These are phyloP conservation scores for Amphiprion ocellaris DNA, from an alignment of 2,113 vertebrate species.

Conservation along the genomic window DNA sequence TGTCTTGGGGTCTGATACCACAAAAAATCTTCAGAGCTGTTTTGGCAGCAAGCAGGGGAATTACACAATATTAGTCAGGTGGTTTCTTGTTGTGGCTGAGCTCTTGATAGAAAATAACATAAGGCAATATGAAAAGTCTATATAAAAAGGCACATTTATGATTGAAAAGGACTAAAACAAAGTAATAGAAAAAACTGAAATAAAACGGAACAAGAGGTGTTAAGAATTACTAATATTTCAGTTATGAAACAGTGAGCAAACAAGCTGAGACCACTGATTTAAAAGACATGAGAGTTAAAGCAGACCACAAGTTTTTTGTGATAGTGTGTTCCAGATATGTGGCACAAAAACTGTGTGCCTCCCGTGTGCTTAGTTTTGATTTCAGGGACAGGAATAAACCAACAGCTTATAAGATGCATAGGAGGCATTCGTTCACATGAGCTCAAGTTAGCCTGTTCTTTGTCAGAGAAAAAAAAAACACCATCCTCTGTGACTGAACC, in stretches of 20 bases:
- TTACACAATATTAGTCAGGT: too few species aligned
- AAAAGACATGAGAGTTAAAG: neutral
- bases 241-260: too few species aligned
- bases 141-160: neutral
- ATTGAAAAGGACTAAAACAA: neutral
- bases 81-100: too few species aligned
- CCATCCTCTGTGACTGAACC: neutral
- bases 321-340: constrained; percentile 7
- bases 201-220: too few species aligned
- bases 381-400: neutral
- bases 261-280: neutral
- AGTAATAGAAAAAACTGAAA: too few species aligned
- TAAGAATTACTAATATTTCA: too few species aligned
- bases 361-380: neutral
- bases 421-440: neutral
- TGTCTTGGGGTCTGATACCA: too few species aligned
- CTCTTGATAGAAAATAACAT: too few species aligned
- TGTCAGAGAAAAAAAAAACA: neutral
- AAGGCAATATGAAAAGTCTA: neutral
- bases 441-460: neutral
- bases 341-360: neutral
- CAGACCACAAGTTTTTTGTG: neutral
- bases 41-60: too few species aligned
- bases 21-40: too few species aligned
- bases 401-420: neutral